Evolutionary conservation across 2,888 invertebrate genomes (phyloP).

Genomic region (Mythimna ferrago): DNA sequence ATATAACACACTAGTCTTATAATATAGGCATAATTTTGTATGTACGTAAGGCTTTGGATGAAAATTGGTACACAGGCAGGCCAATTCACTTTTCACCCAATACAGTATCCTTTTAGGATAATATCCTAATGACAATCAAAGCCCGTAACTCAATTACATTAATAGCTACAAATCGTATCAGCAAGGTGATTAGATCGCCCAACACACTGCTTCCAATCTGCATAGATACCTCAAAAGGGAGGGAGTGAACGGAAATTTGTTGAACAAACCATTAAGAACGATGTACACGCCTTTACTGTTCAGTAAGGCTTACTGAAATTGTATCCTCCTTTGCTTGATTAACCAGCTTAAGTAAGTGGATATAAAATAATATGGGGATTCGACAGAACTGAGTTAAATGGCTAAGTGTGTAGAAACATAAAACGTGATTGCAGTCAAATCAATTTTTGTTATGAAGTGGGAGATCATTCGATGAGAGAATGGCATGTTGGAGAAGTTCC

Average conservation of each 20-base stretch:
- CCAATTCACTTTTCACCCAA: too few species aligned
- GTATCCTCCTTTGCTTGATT: not conserved
- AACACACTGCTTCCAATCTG: slow-evolving; percentile 41
- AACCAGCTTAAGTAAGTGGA: not conserved
- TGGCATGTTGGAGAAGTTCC: too few species aligned
- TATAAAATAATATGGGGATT: not conserved
- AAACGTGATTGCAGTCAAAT: too few species aligned
- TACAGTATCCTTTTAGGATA: too few species aligned
- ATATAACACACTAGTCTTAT: too few species aligned
- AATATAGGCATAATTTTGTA: too few species aligned
- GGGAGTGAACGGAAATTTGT: slow-evolving; percentile 14
- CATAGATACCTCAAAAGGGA: slow-evolving; percentile 44
- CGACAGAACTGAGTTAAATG: not conserved
- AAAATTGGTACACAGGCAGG: too few species aligned
- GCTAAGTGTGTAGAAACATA: too few species aligned
- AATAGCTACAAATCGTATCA: slow-evolving; percentile 28
- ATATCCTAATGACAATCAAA: not conserved
- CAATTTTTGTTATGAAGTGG: too few species aligned
- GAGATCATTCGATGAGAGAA: too few species aligned
- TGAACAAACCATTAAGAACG: slow-evolving; percentile 11
- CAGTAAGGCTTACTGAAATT: not conserved
- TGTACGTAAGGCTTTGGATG: too few species aligned
- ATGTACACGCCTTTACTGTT: slow-evolving; percentile 5
- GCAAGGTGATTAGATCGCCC: slow-evolving; percentile 21
- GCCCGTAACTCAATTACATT: slow-evolving; percentile 14